Evolutionary conservation across 1,140 invertebrate genomes (phyloP).

Genomic region (Drosophila tani): DNA sequence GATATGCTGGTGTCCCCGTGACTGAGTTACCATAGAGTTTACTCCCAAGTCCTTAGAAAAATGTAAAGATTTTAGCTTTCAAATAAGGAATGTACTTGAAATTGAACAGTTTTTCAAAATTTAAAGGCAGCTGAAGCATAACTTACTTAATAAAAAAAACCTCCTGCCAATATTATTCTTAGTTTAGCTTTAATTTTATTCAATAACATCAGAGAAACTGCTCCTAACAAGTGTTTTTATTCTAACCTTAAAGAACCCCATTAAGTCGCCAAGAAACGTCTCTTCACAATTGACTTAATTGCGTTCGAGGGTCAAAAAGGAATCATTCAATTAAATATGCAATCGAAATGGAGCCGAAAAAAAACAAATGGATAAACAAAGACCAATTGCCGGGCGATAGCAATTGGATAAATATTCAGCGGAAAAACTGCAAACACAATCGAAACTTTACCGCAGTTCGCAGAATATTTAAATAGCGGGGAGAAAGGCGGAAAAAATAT

Average conservation of each 20-base stretch:
- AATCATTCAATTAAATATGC: conserved; percentile 74
- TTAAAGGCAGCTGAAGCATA: too few relatives aligned
- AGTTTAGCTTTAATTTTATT: not conserved
- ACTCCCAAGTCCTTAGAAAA: not conserved
- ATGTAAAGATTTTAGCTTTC: too few relatives aligned
- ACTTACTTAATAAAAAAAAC: too few relatives aligned
- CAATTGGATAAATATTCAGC: conserved; percentile 69
- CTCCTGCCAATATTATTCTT: too few relatives aligned
- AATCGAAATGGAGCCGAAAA: conserved; percentile 55
- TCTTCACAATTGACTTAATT: conserved; percentile 20
- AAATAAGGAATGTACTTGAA: not conserved
- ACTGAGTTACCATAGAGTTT: not conserved
- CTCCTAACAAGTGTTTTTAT: not conserved
- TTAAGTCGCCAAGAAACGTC: not conserved
- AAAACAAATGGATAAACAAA: conserved; percentile 52
- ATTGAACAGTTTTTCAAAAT: not conserved
- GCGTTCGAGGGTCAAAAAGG: conserved; percentile 4
- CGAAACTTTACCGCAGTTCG: conserved; percentile 56
- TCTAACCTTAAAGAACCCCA: not conserved
- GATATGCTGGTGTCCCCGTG: too few relatives aligned
- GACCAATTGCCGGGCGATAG: conserved; percentile 60
- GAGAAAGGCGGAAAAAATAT: conserved; percentile 17
- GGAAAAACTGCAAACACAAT: conserved; percentile 67
- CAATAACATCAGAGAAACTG: not conserved
- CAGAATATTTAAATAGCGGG: conserved; percentile 66